phyloP scores from a whole-genome alignment of 2,888 invertebrate species.

The Chrysomela aeneicollis region DNA sequence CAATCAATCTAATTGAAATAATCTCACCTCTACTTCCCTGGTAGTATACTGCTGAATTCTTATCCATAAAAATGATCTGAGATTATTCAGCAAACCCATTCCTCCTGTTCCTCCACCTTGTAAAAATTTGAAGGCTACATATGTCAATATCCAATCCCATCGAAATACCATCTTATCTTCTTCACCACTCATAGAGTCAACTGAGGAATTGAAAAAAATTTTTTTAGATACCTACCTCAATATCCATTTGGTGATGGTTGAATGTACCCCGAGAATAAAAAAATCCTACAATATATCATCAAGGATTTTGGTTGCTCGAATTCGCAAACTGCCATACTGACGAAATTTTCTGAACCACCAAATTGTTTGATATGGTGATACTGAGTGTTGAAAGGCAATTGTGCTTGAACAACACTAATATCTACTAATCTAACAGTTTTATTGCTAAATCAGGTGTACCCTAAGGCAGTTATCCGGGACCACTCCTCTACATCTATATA shows the following conservation, averaged over 20 bases:
- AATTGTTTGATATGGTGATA: too few relatives aligned
- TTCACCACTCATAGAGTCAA: conserved; percentile 73
- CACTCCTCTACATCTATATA: too few relatives aligned
- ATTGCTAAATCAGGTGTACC: too few relatives aligned
- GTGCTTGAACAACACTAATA: too few relatives aligned
- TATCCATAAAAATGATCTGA: conserved; percentile 94
- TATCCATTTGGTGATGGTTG: background rate
- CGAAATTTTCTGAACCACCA: too few relatives aligned
- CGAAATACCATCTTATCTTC: conserved; percentile 67
- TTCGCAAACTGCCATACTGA: too few relatives aligned
- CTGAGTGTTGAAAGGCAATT: too few relatives aligned
- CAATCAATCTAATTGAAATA: background rate
- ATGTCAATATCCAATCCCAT: conserved; percentile 90
- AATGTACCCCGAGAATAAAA: too few relatives aligned
- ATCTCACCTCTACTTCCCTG: conserved; percentile 80
- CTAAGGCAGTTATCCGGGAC: too few relatives aligned
- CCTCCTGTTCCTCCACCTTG: conserved; percentile 94
- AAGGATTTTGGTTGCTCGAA: too few relatives aligned
- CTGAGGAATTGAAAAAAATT: conserved; percentile 62
- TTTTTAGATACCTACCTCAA: background rate
- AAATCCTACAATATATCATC: too few relatives aligned
- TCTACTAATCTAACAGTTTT: too few relatives aligned
- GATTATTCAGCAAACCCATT: conserved; percentile 92
- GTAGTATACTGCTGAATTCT: conserved; percentile 95
- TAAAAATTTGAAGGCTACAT: conserved; percentile 88